Evolutionary conservation across 2,797 vertebrate genomes (phyloP).

Genomic region (Chelon auratus): DNA sequence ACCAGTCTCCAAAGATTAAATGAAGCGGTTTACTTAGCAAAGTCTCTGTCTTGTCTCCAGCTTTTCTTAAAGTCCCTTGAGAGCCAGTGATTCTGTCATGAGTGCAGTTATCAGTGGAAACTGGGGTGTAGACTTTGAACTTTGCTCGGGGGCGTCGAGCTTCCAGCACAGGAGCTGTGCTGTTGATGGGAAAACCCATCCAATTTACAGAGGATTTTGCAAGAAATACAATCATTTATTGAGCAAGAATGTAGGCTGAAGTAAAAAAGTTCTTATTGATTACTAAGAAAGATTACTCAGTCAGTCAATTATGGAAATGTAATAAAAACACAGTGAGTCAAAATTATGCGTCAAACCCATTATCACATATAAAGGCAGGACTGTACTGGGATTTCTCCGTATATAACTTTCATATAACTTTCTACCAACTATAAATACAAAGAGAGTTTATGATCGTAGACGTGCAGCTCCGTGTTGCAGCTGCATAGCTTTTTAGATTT

Average conservation of each 20-base stretch:
- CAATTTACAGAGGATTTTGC: not conserved
- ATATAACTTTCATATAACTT: too few species aligned
- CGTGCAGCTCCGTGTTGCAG: not conserved
- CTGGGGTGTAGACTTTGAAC: constrained; percentile 61
- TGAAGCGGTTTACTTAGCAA: constrained; percentile 28
- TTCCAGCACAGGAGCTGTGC: constrained; percentile 26
- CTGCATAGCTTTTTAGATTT: not conserved
- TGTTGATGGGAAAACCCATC: constrained; percentile 44
- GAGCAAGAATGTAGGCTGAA: not conserved
- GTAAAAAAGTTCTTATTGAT: not conserved
- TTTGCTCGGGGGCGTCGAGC: constrained; percentile 59
- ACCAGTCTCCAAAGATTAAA: constrained; percentile 12
- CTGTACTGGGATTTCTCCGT: too few species aligned
- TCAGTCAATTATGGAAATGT: not conserved
- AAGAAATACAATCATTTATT: constrained; percentile 3
- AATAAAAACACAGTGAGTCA: too few species aligned
- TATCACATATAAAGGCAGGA: too few species aligned
- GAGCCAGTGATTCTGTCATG: constrained; percentile 11
- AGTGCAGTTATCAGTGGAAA: constrained; percentile 20
- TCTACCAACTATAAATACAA: not conserved
- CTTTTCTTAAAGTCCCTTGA: constrained; percentile 13
- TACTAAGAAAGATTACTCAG: not conserved
- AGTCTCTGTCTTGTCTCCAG: constrained; percentile 8
- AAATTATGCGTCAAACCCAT: too few species aligned
- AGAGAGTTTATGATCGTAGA: not conserved